These are phyloP conservation scores for Caradrina kadenii DNA, from an alignment of 2,888 invertebrate genomes.

Conservation along the genomic window DNA sequence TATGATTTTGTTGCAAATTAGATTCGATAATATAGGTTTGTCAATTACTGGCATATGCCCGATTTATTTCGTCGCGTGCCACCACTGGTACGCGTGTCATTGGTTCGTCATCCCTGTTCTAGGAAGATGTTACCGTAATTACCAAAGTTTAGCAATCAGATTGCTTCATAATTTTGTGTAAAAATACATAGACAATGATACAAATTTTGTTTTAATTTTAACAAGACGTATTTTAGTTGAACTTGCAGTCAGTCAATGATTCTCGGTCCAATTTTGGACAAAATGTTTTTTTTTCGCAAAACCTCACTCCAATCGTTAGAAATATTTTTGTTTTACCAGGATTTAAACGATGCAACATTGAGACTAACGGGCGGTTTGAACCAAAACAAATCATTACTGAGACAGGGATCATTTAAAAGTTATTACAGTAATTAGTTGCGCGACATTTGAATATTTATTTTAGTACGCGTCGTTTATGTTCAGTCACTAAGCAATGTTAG, in stretches of 20 bases:
- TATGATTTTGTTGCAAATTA: no score
- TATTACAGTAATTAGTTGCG: constrained; percentile 34
- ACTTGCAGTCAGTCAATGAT: background rate
- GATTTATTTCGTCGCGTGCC: no score
- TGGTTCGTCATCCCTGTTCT: no score
- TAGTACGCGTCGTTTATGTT: constrained; percentile 13
- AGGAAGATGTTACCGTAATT: background rate
- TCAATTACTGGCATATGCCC: no score
- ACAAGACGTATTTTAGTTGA: background rate
- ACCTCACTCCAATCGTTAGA: background rate
- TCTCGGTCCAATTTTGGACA: background rate
- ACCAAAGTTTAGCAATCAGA: background rate
- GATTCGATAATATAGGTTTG: no score
- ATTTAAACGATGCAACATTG: constrained; percentile 30
- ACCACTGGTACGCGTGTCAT: no score
- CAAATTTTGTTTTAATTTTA: background rate
- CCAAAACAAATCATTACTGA: constrained; percentile 42
- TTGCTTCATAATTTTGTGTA: background rate
- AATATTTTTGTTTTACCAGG: background rate
- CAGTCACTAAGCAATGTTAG: background rate
- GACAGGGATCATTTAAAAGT: constrained; percentile 22
- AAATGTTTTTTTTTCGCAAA: no score
- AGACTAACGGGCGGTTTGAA: constrained; percentile 27
- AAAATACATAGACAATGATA: background rate
- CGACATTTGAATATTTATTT: constrained; percentile 40